Evolutionary conservation across 1,140 invertebrate genomes (phyloP).

Genomic region (Oedothorax gibbosus): DNA sequence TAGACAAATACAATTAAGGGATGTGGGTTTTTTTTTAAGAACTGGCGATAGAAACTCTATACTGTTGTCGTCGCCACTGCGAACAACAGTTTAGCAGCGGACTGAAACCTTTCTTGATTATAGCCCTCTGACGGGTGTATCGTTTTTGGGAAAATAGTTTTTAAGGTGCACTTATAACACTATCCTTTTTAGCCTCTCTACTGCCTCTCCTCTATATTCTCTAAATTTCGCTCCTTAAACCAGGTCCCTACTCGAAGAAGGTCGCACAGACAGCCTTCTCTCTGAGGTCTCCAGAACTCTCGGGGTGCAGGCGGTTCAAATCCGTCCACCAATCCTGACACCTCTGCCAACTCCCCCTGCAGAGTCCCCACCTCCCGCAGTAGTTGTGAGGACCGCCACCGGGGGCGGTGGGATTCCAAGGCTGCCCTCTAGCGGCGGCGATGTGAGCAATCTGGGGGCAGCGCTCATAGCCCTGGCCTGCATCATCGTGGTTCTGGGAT

Average conservation of each 20-base stretch:
- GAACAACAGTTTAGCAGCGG: too few relatives aligned
- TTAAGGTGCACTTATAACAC: too few relatives aligned
- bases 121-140: too few relatives aligned
- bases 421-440: conserved; percentile 42
- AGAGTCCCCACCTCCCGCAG: conserved; percentile 23
- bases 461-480: conserved; percentile 87
- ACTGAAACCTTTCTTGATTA: too few relatives aligned
- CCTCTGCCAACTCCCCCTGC: conserved; percentile 45
- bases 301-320: conserved; percentile 75
- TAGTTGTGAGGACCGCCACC: conserved; percentile 15
- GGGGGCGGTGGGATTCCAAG: conserved; percentile 10
- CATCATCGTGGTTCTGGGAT: conserved; percentile 85
- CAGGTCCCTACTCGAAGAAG: conserved; percentile 64
- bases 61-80: too few relatives aligned
- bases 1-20: too few relatives aligned
- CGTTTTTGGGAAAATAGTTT: too few relatives aligned
- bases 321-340: conserved; percentile 73
- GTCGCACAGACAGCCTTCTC: conserved; percentile 74
- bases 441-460: conserved; percentile 74
- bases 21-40: too few relatives aligned
- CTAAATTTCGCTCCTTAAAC: too few relatives aligned
- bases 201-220: too few relatives aligned
- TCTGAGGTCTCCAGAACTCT: conserved; percentile 69
- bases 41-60: too few relatives aligned
- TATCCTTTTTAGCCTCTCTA: too few relatives aligned